Evolutionary conservation across 2,113 vertebrate species (phyloP), one percentile per base, ranked within the genome.

Genomic region (Boulengerochromis microlepis): DNA sequence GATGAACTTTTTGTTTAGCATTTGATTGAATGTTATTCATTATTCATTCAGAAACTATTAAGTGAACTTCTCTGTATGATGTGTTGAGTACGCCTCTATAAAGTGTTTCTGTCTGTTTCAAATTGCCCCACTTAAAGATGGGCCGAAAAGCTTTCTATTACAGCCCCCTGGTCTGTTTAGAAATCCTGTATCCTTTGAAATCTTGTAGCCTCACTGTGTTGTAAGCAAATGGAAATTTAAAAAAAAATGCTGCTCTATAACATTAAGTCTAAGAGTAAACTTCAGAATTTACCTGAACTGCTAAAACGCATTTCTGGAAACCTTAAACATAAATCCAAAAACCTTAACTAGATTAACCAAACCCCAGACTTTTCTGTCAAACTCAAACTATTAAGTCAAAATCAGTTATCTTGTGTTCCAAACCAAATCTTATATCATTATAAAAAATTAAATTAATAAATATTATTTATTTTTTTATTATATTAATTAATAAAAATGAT

Each of bases 11-110:
- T 69, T 84, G 64, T 88, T 86, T 57, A 90, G 74, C 54, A 87
- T 88, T 91, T 87, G 53, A 87, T 86, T 71, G 87, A 84, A 74
- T 53, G 22, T 6, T 64, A 16, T 61, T 76, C 4, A 71, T 78
- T 11, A 64, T 35, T 64, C 1, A 38, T 66, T 66, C 1, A 66
- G 61, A 66, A 38, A n/a, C 10, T 38, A 66, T 66, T 66, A 78
- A 12, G 10, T 78, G 16, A 13, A 78, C 24, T 2, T 31, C 16
- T 78, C 15, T 31, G 24, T 50, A 19, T 50, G 42, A 76, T 0
- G 3, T 50, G 42, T 50, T 76, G 42, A 74, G 35, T 15, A 69
- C 7, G 3, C 38, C n/a, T 16, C 38, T 71, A 18, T 47, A 29
- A 45, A 76, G 24, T 50, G 24, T 78, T 50, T 50, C 24, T 31